Evolutionary conservation across 2,113 vertebrate genomes (phyloP).

Genomic region (Phaetusa simplex): DNA sequence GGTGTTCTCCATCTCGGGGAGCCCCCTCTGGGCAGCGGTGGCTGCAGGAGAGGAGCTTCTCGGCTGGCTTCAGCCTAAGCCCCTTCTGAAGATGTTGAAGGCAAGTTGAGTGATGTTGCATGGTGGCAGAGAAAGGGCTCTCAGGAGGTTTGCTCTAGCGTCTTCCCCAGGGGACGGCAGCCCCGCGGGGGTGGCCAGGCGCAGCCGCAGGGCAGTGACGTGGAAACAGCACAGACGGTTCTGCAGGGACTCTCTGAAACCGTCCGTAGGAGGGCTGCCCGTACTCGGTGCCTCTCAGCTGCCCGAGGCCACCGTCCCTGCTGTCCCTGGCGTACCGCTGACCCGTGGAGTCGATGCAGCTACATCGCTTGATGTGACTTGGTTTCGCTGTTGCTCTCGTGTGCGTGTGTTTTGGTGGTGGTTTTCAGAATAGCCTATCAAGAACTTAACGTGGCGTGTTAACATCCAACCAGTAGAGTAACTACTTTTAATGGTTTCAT

Average conservation of each 20-base stretch:
- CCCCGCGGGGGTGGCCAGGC: not conserved
- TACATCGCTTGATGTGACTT: rapidly evolving
- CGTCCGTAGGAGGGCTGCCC: not conserved
- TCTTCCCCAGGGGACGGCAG: not conserved
- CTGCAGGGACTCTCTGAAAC: not conserved
- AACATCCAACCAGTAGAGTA: not conserved
- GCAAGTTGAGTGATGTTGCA: not conserved
- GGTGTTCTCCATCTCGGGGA: rapidly evolving
- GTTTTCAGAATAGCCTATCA: not conserved
- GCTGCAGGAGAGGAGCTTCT: not conserved
- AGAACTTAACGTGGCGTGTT: not conserved
- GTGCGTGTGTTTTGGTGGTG: not conserved
- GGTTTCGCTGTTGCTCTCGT: not conserved
- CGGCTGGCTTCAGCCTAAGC: rapidly evolving
- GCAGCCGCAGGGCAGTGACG: not conserved
- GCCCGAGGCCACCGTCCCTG: rapidly evolving
- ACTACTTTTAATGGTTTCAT: not conserved
- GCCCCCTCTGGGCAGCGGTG: not conserved
- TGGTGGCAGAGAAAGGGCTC: not conserved
- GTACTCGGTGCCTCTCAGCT: not conserved
- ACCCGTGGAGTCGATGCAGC: not conserved
- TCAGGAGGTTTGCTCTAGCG: rapidly evolving
- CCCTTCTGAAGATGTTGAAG: not conserved
- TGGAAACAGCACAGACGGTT: not conserved
- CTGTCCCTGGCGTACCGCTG: not conserved